Conservation (phyloP, 2,888 invertebrate species). For the Isoperla grammatica region DNA sequence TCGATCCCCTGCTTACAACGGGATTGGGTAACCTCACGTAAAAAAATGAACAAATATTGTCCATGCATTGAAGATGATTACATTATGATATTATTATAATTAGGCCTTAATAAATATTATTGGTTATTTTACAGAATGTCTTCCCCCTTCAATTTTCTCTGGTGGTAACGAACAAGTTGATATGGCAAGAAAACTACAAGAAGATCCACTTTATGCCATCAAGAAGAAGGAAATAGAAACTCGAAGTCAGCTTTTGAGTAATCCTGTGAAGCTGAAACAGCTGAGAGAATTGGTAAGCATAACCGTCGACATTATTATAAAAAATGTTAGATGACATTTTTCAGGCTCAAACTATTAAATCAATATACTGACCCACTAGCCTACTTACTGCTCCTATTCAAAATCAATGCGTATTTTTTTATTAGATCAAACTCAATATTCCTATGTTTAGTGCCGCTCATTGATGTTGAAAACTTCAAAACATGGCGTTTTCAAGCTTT, state of each 20-base stretch:
- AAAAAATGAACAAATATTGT: too few species aligned
- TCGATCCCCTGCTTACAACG: too few species aligned
- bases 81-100: background rate
- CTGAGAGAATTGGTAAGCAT: slow-evolving; percentile 68
- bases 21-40: too few species aligned
- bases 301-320: too few species aligned
- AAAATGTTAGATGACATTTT: background rate
- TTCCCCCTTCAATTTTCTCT: slow-evolving; percentile 60
- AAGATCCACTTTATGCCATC: slow-evolving; percentile 88
- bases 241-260: slow-evolving; percentile 75
- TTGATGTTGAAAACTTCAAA: too few species aligned
- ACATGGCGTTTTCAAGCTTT: too few species aligned
- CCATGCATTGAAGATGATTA: too few species aligned
- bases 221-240: slow-evolving; percentile 87
- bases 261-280: slow-evolving; percentile 85
- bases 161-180: slow-evolving; percentile 69
- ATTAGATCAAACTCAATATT: slow-evolving; percentile 23
- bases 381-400: slow-evolving; percentile 36
- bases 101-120: background rate
- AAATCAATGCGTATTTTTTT: slow-evolving; percentile 10
- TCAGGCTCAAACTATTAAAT: too few species aligned
- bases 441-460: too few species aligned
- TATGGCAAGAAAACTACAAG: slow-evolving; percentile 79
- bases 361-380: too few species aligned
- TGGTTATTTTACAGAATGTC: slow-evolving; percentile 40